Base-by-base conservation (phyloP, 2,888 invertebrate species). In the Oxyscelio sp. region DNA sequence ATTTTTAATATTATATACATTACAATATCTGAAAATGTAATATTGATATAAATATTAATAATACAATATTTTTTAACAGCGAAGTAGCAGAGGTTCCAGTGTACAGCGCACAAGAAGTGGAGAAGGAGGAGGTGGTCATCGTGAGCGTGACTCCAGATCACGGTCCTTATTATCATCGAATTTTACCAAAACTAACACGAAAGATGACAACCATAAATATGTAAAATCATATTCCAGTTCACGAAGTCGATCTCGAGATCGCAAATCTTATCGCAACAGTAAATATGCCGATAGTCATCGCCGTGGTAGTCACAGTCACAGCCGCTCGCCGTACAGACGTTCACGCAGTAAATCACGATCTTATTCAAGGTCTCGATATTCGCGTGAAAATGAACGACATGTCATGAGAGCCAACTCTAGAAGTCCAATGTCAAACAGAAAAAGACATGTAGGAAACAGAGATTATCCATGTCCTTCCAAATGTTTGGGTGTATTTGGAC, bases 401-500 rank as follows among this genome's bases (percentile, higher is more conserved):
- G 95, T 95, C 88, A 95, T 96, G 90, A 95, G 96, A n/a, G 95
- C 95, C 73, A 96, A 96, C 94, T 96, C 97, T 82, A 96, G 97
- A 92, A 97, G 97, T 92, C 97, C 98, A 22, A 97, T 97, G 97
- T 97, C 98, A 38, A 96, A 96, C 87, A 95, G 98, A 83, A 95
- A 97, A 89, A 95, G 98, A 52, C 97, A 98, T 94, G 95, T 96
- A 83, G 97, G 97, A 85, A 97, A 97, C 92, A 95, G 97, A 94
- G 98, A 98, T 90, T 97, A 98, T 92, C 99, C 99, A 0, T 96
- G 97, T 84, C 97, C 98, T 2, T 97, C 97, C 56, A 96, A 98
- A 68, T 99, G 99, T 93, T 95, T 99, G 59, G 99, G 99, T 17
- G 97, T 99, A 11, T 99, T 99, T 94, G 99, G 99, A 3, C 95